These are phyloP conservation scores for Allygus modestus DNA, from an alignment of 2,888 invertebrate species.

Conservation along the genomic window DNA sequence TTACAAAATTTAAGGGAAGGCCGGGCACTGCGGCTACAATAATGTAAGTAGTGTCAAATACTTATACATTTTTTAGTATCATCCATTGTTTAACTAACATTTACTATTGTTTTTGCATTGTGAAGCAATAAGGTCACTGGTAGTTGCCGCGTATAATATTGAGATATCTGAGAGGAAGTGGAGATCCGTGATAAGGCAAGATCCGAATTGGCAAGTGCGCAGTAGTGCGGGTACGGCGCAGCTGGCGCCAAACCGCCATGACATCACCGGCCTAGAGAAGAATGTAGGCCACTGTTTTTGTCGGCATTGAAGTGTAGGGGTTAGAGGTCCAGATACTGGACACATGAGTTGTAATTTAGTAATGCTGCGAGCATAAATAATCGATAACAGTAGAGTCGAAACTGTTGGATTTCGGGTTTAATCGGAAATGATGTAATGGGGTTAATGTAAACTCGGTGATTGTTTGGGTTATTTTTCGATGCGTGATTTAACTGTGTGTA, in stretches of 20 bases:
- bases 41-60: too few species aligned
- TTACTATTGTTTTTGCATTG: too few species aligned
- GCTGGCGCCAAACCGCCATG: neutral
- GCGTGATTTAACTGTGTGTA: too few species aligned
- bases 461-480: neutral
- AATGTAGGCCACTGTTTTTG: slow-evolving; percentile 45
- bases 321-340: neutral
- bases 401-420: neutral
- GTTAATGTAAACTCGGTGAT: neutral
- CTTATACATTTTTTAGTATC: too few species aligned
- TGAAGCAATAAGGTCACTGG: too few species aligned
- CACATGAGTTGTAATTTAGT: neutral
- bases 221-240: neutral
- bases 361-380: neutral
- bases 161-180: too few species aligned
- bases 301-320: slow-evolving; percentile 30
- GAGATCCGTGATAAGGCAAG: neutral
- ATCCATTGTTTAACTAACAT: too few species aligned
- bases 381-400: neutral
- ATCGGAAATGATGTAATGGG: neutral
- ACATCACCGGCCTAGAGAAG: neutral
- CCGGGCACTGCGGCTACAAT: too few species aligned
- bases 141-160: too few species aligned
- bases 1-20: too few species aligned
- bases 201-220: neutral